These are phyloP conservation scores for Carcina quercana DNA, from an alignment of 2,888 invertebrate species.

Conservation along the genomic window DNA sequence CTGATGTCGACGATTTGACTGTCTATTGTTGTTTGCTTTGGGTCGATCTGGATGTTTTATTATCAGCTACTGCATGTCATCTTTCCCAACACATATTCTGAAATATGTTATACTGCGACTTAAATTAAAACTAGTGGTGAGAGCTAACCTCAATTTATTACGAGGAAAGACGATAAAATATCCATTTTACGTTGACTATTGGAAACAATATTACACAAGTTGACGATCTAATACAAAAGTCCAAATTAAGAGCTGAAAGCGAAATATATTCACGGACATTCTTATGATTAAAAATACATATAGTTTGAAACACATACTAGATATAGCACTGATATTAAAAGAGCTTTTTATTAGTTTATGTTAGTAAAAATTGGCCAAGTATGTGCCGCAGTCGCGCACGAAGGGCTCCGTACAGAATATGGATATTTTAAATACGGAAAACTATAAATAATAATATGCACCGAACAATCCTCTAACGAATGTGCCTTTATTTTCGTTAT, in stretches of 20 bases:
- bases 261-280: no score
- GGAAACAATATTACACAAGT: conserved; percentile 40
- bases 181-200: conserved; percentile 23
- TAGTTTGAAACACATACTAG: no score
- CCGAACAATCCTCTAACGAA: no score
- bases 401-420: no score
- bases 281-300: no score
- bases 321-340: no score
- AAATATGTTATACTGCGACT: conserved; percentile 3
- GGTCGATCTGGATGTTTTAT: conserved; percentile 22
- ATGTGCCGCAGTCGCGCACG: no score
- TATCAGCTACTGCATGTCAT: conserved; percentile 39
- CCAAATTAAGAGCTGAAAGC: conserved; percentile 19
- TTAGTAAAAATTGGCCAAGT: no score
- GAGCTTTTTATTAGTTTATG: no score
- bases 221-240: conserved; percentile 35
- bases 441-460: no score
- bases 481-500: no score
- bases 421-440: no score
- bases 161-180: conserved; percentile 19
- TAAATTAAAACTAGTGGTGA: neutral
- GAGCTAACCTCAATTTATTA: conserved; percentile 3
- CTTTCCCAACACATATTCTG: conserved; percentile 7
- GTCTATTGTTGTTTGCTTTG: conserved; percentile 21
- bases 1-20: conserved; percentile 24